phyloP scores from a whole-genome alignment of 2,888 invertebrate species.

The Toxonevra muliebris region DNA sequence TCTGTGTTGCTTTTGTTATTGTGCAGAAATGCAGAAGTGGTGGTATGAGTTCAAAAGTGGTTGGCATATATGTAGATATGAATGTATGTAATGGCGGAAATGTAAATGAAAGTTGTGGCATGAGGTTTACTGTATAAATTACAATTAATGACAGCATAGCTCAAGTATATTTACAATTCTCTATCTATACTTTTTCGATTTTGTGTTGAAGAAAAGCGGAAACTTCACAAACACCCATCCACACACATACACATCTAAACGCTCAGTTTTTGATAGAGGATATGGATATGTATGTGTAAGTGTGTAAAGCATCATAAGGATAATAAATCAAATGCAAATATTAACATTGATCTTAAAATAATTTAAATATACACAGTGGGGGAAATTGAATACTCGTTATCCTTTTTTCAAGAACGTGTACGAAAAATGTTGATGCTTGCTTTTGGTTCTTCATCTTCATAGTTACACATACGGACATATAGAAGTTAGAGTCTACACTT shows the following conservation, averaged over 20 bases:
- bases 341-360: slow-evolving; percentile 40
- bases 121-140: slow-evolving; percentile 11
- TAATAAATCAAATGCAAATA: slow-evolving; percentile 41
- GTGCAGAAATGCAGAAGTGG: too few relatives aligned
- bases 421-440: neutral
- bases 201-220: neutral
- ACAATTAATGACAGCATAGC: slow-evolving; percentile 23
- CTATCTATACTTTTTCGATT: too few relatives aligned
- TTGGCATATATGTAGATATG: too few relatives aligned
- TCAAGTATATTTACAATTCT: slow-evolving; percentile 2
- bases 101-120: neutral
- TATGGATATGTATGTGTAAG: neutral
- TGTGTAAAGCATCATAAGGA: slow-evolving; percentile 13
- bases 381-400: slow-evolving; percentile 35
- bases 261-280: too few relatives aligned
- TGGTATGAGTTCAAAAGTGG: too few relatives aligned
- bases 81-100: too few relatives aligned
- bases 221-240: slow-evolving; percentile 2
- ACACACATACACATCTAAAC: slow-evolving; percentile 6
- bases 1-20: too few relatives aligned
- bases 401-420: slow-evolving; percentile 10
- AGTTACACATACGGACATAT: neutral
- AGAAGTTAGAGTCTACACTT: neutral
- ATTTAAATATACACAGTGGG: slow-evolving; percentile 33
- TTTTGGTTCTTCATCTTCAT: neutral